Evolutionary conservation across 2,113 vertebrate species (phyloP).

Genomic region (Pandion haliaetus): DNA sequence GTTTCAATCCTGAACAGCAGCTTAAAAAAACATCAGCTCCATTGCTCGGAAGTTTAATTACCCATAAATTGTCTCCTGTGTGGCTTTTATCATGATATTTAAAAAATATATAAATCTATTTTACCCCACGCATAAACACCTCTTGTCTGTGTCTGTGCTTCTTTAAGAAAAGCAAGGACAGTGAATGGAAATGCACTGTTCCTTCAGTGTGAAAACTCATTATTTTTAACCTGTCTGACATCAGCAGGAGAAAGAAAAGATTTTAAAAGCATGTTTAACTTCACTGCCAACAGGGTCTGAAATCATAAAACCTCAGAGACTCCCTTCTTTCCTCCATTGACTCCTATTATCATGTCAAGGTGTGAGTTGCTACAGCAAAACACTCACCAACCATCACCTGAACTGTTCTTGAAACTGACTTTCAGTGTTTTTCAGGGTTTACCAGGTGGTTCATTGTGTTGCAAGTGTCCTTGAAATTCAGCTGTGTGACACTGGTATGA

Average conservation of each 20-base stretch:
- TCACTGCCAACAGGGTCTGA: not conserved
- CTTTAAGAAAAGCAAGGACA: not conserved
- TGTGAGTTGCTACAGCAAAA: not conserved
- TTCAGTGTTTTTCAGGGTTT: not conserved
- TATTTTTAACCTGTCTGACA: not conserved
- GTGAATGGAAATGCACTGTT: not conserved
- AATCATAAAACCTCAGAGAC: not conserved
- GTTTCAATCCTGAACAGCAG: not conserved
- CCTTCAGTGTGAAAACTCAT: not conserved
- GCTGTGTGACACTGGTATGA: not conserved
- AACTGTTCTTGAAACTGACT: not conserved
- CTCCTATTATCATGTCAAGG: not conserved
- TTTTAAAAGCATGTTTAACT: not conserved
- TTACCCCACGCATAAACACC: not conserved
- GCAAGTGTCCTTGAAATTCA: not conserved
- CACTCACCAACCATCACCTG: not conserved
- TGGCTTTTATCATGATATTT: not conserved
- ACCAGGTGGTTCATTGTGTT: not conserved
- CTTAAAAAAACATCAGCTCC: not conserved
- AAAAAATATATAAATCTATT: not conserved
- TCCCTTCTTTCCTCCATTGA: not conserved
- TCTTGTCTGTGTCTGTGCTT: not conserved
- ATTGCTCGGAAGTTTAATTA: not conserved
- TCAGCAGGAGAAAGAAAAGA: not conserved
- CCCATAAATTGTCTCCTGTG: not conserved